These are phyloP conservation scores for Hyposmocoma kahamanoa DNA, from an alignment of 1,140 invertebrate genomes.

Conservation along the genomic window DNA sequence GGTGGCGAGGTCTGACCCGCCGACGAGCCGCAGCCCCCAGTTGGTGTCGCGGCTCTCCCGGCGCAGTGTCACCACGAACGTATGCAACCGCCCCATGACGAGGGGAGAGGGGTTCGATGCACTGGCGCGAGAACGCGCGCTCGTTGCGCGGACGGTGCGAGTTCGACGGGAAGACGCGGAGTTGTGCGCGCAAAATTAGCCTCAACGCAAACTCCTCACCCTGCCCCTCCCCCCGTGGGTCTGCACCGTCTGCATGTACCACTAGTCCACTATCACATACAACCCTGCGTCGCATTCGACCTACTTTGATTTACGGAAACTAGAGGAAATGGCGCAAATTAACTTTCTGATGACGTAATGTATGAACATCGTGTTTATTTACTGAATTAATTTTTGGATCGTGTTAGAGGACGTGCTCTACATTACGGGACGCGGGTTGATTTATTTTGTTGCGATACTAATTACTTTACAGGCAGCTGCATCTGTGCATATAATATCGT, in stretches of 20 bases:
- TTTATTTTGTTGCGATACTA: too few species aligned
- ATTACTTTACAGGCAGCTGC: too few species aligned
- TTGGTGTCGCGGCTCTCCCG: slow-evolving; percentile 84
- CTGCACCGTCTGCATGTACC: slow-evolving; percentile 31
- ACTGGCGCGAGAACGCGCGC: slow-evolving; percentile 38
- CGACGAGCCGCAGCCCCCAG: slow-evolving; percentile 94
- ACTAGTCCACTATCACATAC: too few species aligned
- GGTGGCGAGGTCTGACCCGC: slow-evolving; percentile 91
- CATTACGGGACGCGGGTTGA: too few species aligned
- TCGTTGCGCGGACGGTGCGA: slow-evolving; percentile 22
- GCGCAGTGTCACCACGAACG: slow-evolving; percentile 82
- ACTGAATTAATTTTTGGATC: slow-evolving; percentile 4
- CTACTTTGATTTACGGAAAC: slow-evolving; percentile 54
- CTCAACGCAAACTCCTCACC: slow-evolving; percentile 40
- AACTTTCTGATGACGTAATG: slow-evolving; percentile 18
- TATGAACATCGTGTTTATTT: slow-evolving; percentile 12
- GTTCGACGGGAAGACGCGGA: slow-evolving; percentile 50
- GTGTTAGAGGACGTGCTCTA: slow-evolving; percentile 6
- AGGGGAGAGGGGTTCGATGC: slow-evolving; percentile 25
- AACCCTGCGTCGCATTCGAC: slow-evolving; percentile 57
- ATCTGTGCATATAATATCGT: too few species aligned
- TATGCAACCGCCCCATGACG: slow-evolving; percentile 78
- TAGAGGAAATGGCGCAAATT: too few species aligned
- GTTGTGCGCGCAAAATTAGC: slow-evolving; percentile 61
- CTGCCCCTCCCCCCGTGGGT: slow-evolving; percentile 33